Base-by-base conservation (phyloP, 2,113 vertebrate species). In the Morone chrysops region DNA sequence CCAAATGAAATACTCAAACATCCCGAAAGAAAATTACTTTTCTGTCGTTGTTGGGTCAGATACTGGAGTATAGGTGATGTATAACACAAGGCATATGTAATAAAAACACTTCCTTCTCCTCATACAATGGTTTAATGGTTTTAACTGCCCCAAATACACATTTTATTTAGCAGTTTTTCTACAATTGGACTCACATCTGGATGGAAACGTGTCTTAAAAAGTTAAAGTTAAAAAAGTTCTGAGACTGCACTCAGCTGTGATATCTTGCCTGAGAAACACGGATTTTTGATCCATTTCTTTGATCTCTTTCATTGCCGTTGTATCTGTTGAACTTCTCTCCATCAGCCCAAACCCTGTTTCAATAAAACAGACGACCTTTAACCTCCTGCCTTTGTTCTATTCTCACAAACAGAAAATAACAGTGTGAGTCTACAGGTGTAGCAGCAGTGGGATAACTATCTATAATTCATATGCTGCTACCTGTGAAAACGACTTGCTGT, bases 401-500 rank as follows among this genome's bases (percentile, higher is more conserved):
- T 31, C n/a, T 14, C 22, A 8, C 65, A 51, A 43, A 45, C 16
- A 14, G 6, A 51, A 45, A 47, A 48, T 20, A 41, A 50, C 31
- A 47, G 36, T 6, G 40, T 31, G 1, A 20, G 41, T 59, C 18
- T 18, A 11, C 78, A 66, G 59, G 18, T 31, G 51, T 31, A 75
- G 70, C 76, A 60, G 43, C 53, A 8, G 53, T 65, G 45, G 67
- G 68, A 83, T 70, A 74, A 90, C 80, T 43, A 84, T 79, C 80
- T 81, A 87, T 79, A 76, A 85, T 72, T 81, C 74, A 83, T 16
- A 18, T 18, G 61, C 51, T 62, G 73, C 70, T 51, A 91, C 91
- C 82, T 88, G 84, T 76, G 85, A 38, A 22, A 93, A 85, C 68
- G 79, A 60, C 50, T 31, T 66, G 78, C 75, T 47, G 79, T 79